Evolutionary conservation across 2,888 invertebrate genomes (phyloP).

Genomic region (Sphaeridia pumilis): DNA sequence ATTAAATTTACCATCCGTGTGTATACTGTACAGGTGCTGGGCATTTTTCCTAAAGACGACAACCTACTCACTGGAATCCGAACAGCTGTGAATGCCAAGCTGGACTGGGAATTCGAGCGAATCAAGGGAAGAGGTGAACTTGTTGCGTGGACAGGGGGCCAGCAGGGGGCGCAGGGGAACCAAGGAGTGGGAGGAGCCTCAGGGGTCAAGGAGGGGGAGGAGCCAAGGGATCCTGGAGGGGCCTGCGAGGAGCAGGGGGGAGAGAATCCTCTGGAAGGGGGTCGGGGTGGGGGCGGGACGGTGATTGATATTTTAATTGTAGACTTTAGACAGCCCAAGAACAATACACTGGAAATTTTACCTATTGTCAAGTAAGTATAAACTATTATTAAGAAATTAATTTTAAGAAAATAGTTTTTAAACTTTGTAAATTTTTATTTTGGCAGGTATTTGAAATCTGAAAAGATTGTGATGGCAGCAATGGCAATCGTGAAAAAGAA

Average conservation of each 20-base stretch:
- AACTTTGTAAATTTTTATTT: slow-evolving; percentile 2
- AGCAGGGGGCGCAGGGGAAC: not conserved
- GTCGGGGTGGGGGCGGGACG: not conserved
- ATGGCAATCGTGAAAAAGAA: slow-evolving; percentile 77
- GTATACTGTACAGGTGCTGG: slow-evolving; percentile 16
- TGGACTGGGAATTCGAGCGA: slow-evolving; percentile 28
- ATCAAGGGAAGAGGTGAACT: slow-evolving; percentile 18
- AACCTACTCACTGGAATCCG: slow-evolving; percentile 27
- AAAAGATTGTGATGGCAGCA: slow-evolving; percentile 64
- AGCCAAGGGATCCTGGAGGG: not conserved
- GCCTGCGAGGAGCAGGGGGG: not conserved
- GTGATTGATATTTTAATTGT: slow-evolving; percentile 33
- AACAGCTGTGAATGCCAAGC: slow-evolving; percentile 22
- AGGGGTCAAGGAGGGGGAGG: not conserved
- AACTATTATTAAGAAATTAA: slow-evolving; percentile 3
- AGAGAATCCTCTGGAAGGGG: not conserved
- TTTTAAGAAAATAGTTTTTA: too few species aligned
- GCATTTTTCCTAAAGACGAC: slow-evolving; percentile 30
- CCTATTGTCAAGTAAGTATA: slow-evolving; percentile 30
- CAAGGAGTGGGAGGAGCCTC: not conserved
- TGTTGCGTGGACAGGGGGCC: not conserved
- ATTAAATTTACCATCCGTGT: not conserved
- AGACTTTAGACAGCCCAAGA: slow-evolving; percentile 35
- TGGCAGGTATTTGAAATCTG: slow-evolving; percentile 60
- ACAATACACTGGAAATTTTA: slow-evolving; percentile 28